Evolutionary conservation across 2,888 invertebrate genomes (phyloP), one percentile per base, ranked within the genome.

Genomic region (Agriopis aurantiaria): DNA sequence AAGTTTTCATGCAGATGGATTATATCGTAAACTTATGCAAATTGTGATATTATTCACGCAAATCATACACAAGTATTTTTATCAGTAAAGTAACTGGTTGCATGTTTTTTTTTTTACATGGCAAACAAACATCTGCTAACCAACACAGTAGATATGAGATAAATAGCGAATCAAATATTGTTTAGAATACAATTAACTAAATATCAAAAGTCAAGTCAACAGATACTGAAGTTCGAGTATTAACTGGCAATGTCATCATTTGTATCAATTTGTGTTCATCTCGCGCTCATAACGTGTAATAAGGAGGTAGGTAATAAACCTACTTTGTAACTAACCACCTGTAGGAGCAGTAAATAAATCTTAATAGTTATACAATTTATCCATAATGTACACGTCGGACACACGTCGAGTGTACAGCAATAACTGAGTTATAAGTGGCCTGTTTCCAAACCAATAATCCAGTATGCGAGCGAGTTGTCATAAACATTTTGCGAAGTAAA

Each of bases 401-500:
- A 59, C 55, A n/a, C n/a, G n/a, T 49, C 45, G 46, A 64, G 23
- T 49, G 69, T 51, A 33, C 46, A 69, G 57, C 55, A 64, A 49
- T 52, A 68, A 58, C 58, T 51, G 43, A 52, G 43, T 43, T 61
- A 62, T 61, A 55, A 63, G 60, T 60, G 67, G 59, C 60, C 65
- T 46, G 64, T 72, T 69, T 63, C 71, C 65, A 71, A 75, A 71
- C 69, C 72, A 74, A 72, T 76, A 74, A 74, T 68, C 69, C 53
- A 69, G 69, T 53, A 66, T 55, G 61, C 61, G 60, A 68, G 55
- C 64, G 46, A 62, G 70, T 61, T 65, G 69, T 62, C 66, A 63
- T 70, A 70, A 33, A 33, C 33, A 33, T 33, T 33, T 33, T 33
- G 3, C 33, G 33, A 33, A 33, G 33, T 33, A 3, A 33, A 33